Evolutionary conservation across 2,113 vertebrate genomes (phyloP), one percentile per base, ranked within the genome.

Genomic region (Calcarius ornatus): DNA sequence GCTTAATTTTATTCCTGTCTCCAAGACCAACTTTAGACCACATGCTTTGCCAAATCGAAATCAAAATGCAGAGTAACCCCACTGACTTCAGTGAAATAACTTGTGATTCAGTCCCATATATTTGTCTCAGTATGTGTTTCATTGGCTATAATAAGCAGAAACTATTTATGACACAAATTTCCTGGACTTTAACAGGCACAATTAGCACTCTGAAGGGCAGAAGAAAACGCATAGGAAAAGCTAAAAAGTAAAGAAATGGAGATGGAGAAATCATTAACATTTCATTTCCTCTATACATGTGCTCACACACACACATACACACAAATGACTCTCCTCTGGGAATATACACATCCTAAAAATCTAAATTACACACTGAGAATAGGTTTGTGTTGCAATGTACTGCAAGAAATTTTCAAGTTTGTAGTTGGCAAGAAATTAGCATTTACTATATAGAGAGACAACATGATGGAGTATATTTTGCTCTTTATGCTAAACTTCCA

Each of bases 111-210:
- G 66, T 70, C 81, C 84, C 81, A 90, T 91, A 85, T 94, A 97
- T 92, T 97, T 95, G 91, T 88, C 90, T 95, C 90, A 94, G 61
- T 91, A 82, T 80, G 93, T 82, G 64, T 96, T 97, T 93, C 94
- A 96, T 90, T 95, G 95, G 90, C 71, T 91, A 86, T 96, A 96
- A 97, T 71, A 96, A 89, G 82, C 94, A 96, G 82, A 92, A 96
- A 95, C 64, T 95, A 91, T 97, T 94, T 80, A 92, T 95, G 89
- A 94, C 90, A 95, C 90, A 92, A 94, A 81, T 82, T 93, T 95
- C 94, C 84, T 97, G 70, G 88, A 73, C 77, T 96, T 88, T 96
- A 92, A 94, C 87, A 94, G 75, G 57, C 90, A 76, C 87, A 96
- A 92, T 92, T 97, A 81, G 86, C 76, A 53, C 92, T 81, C 89